Evolutionary conservation across 2,888 invertebrate genomes (phyloP), one percentile per base, ranked within the genome.

Genomic region (Ectemnius continuus): DNA sequence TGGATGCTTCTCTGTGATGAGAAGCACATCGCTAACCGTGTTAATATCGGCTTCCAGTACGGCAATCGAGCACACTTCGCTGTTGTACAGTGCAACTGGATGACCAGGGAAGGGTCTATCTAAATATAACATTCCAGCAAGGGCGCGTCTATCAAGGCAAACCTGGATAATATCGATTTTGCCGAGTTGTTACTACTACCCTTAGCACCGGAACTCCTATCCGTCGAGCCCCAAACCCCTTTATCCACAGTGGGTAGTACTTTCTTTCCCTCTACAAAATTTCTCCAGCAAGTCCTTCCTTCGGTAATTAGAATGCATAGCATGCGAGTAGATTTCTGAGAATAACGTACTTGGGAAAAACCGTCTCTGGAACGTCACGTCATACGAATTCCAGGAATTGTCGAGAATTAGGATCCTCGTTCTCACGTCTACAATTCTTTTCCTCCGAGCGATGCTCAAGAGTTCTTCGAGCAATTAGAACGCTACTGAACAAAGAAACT

Each of bases 101-200:
- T 63, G 70, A 75, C 76, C 72, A 69, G 75, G 70, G 78, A 79
- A 85, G 79, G 81, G 80, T 81, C 82, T 67, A 83, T 84, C 84
- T 84, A 84, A 84, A 84, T 84, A 84, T 84, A 84, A 84, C 83
- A 70, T 78, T 70, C 67, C 65, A 69, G 76, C 80, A 73, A 79
- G 82, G 75, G 82, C 84, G 83, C 78, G 75, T 65, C 48, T 61
- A 63, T 67, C 69, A 70, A 58, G 67, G 78, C 65, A 74, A 77
- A 76, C 85, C 84, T 85, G 83, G 84, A 82, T 85, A 82, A 84
- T 85, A 84, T 84, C 83, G 84, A 84, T 84, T 68, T 76, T 63
- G 20, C 59, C 45, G 6, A 36, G 16, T 23, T 0, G 20, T 23
- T 0, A 14, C 20, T 28, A 28, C n/a, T 45, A 45, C 59, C 36